These are phyloP conservation scores for Coleophora deauratella DNA, from an alignment of 2,888 invertebrate species.

Conservation along the genomic window DNA sequence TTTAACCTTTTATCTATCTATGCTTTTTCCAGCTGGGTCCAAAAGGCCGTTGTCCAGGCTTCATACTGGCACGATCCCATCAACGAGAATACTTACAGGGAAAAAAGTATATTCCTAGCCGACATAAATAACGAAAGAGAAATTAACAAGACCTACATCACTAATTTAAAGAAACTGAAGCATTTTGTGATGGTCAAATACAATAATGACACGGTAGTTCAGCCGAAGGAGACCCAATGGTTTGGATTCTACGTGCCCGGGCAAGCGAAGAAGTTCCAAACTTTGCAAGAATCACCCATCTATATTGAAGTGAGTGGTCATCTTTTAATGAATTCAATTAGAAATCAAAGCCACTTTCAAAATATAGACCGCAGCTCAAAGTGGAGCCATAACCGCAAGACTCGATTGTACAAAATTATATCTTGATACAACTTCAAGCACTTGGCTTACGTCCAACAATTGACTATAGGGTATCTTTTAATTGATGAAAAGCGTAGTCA, in stretches of 20 bases:
- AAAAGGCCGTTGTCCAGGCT: slow-evolving; percentile 88
- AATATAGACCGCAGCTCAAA: too few relatives aligned
- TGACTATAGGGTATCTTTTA: too few relatives aligned
- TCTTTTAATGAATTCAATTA: too few relatives aligned
- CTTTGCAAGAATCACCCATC: slow-evolving; percentile 81
- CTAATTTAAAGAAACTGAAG: slow-evolving; percentile 83
- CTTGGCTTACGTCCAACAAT: too few relatives aligned
- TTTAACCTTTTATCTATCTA: too few relatives aligned
- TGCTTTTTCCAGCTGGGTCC: slow-evolving; percentile 84
- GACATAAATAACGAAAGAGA: slow-evolving; percentile 94
- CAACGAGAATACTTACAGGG: slow-evolving; percentile 81
- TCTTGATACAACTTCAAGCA: too few relatives aligned
- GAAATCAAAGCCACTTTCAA: too few relatives aligned
- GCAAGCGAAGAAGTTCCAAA: slow-evolving; percentile 79
- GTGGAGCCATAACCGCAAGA: too few relatives aligned
- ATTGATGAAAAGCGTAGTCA: too few relatives aligned
- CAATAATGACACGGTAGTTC: slow-evolving; percentile 90
- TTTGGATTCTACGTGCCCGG: slow-evolving; percentile 96
- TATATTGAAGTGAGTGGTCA: slow-evolving; percentile 86
- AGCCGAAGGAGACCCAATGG: slow-evolving; percentile 94
- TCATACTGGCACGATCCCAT: slow-evolving; percentile 99
- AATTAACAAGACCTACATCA: slow-evolving; percentile 81
- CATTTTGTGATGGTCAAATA: slow-evolving; percentile 95
- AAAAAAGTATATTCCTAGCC: slow-evolving; percentile 88
- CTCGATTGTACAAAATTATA: too few relatives aligned